Percentiles rank a stretch among this genome's conserved stretches.
phyloP scores from a whole-genome alignment of 1,140 invertebrate genomes.

The Leptinotarsa defecta region DNA sequence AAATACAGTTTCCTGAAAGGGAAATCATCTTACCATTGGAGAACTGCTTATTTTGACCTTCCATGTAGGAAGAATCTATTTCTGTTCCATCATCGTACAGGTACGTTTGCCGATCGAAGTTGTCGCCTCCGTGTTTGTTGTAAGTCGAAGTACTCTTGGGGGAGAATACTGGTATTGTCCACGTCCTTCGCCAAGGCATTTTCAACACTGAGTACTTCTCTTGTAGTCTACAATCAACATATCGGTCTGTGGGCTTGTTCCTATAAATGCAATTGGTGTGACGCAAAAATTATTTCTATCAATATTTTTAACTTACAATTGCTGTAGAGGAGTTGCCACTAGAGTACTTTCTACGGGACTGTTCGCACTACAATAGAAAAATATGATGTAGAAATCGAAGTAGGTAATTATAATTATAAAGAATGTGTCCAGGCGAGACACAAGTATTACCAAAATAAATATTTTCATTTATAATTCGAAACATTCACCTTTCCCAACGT shows the following conservation, averaged over 20 bases:
- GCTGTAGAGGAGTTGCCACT: neutral
- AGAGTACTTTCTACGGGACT: neutral
- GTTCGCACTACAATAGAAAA: neutral
- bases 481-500: too few relatives aligned
- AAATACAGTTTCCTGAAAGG: neutral
- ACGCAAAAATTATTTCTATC: too few relatives aligned
- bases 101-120: constrained; percentile 34
- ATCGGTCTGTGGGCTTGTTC: neutral
- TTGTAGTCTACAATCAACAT: constrained; percentile 32
- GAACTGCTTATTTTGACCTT: constrained; percentile 19
- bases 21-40: neutral
- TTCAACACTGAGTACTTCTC: constrained; percentile 41
- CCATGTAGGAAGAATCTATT: constrained; percentile 31
- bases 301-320: too few relatives aligned
- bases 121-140: constrained; percentile 21
- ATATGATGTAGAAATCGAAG: neutral
- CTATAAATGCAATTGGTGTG: neutral
- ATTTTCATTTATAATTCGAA: too few relatives aligned
- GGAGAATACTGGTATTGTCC: constrained; percentile 31
- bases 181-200: constrained; percentile 37
- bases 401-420: too few relatives aligned
- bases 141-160: neutral
- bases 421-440: too few relatives aligned
- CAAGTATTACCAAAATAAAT: too few relatives aligned
- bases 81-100: constrained; percentile 39